A percentile compares a stretch with the other conserved stretches of the same genome.
phyloP scores from a whole-genome alignment of 2,113 vertebrate species.

The Penelope pileata region DNA sequence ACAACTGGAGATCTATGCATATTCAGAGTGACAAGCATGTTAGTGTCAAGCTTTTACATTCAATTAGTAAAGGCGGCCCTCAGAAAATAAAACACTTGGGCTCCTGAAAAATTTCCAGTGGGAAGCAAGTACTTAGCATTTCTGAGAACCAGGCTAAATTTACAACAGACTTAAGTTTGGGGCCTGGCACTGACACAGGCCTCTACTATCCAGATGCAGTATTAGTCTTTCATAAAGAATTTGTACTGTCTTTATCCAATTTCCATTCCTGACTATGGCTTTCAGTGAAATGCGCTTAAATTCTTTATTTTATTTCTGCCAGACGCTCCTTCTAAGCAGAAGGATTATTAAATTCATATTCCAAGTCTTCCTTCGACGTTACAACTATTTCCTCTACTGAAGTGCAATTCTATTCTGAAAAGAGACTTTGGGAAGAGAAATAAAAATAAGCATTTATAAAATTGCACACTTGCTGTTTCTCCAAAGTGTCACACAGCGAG shows the following conservation, averaged over 20 bases:
- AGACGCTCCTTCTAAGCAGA: constrained; percentile 16
- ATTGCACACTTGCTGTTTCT: neutral
- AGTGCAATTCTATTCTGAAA: neutral
- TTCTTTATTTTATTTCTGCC: neutral
- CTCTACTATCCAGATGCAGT: constrained; percentile 40
- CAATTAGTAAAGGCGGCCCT: neutral
- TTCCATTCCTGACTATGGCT: constrained; percentile 43
- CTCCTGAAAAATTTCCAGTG: constrained; percentile 7
- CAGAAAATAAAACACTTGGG: neutral
- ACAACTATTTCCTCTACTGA: neutral
- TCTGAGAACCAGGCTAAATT: constrained; percentile 44
- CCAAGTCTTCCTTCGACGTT: neutral
- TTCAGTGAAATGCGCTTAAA: constrained; percentile 2
- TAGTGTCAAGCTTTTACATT: neutral
- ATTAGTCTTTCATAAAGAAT: constrained; percentile 61
- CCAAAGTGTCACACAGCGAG: neutral
- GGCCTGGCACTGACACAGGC: constrained; percentile 32
- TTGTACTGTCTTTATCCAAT: constrained; percentile 51
- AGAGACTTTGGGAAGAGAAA: neutral
- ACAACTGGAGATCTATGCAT: neutral
- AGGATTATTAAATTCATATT: constrained; percentile 33
- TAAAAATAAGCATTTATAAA: neutral
- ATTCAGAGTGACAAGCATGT: neutral
- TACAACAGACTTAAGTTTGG: constrained; percentile 16
- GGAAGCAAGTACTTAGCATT: constrained; percentile 19